Evolutionary conservation across 1,140 invertebrate species (phyloP).

Genomic region (Triops cancriformis): DNA sequence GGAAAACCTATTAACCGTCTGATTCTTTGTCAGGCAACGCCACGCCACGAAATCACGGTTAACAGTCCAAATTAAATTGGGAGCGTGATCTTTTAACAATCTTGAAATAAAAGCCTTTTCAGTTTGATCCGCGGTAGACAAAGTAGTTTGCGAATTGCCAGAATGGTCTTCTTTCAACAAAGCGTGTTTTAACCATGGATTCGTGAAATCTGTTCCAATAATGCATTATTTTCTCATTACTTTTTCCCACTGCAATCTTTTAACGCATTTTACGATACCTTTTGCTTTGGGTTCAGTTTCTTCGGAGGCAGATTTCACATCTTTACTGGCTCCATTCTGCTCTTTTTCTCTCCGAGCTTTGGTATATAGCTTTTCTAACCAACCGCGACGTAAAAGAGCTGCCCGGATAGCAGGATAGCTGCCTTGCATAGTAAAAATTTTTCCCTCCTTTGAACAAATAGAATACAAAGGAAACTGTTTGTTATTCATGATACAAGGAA

Average conservation of each 20-base stretch:
- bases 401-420: constrained; percentile 44
- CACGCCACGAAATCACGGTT: constrained; percentile 68
- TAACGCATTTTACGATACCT: no score
- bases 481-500: no score
- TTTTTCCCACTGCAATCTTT: neutral
- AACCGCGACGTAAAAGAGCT: constrained; percentile 43
- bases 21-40: constrained; percentile 52
- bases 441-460: constrained; percentile 43
- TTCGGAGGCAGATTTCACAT: neutral
- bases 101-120: constrained; percentile 36
- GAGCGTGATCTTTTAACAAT: constrained; percentile 45
- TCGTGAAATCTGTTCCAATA: constrained; percentile 25
- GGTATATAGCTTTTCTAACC: constrained; percentile 43
- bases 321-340: neutral
- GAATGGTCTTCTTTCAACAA: constrained; percentile 14
- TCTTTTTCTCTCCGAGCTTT: constrained; percentile 2
- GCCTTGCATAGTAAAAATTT: constrained; percentile 46
- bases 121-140: constrained; percentile 29
- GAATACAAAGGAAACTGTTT: constrained; percentile 21
- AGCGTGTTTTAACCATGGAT: constrained; percentile 26
- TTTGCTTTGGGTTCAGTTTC: neutral
- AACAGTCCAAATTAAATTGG: constrained; percentile 81
- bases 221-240: neutral
- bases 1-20: constrained; percentile 65
- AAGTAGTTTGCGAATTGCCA: constrained; percentile 30